Evolutionary conservation across 2,797 vertebrate species (phyloP), one percentile per base, ranked within the genome.

Genomic region (Podarcis lilfordi): DNA sequence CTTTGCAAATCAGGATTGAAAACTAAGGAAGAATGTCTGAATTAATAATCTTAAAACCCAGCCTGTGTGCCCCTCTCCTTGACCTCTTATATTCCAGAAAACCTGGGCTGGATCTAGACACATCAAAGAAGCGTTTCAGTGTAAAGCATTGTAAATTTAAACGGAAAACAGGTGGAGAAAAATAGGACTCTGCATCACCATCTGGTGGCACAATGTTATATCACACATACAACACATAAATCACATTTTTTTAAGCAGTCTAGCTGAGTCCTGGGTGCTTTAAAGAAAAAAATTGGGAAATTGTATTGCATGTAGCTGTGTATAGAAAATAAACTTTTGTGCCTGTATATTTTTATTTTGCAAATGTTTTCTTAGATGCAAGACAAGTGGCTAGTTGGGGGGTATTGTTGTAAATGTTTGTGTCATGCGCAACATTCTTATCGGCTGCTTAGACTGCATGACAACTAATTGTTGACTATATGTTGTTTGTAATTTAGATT

Each of bases 401-500:
- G 40, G 50, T 40, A 7, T 66, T 45, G 13, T 76, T 50, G 40
- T 21, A 76, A 76, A 32, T 21, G 19, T 85, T 76, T 6, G 40
- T 40, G 43, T 72, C 27, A 6, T 87, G 23, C 4, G n/a, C 72
- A 68, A 1, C 5, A 69, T 78, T 32, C 43, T 29, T 82, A 19
- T 72, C 71, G 64, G 13, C 8, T 82, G 43, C 66, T 37, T 71
- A 19, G 50, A 55, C 29, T 3, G 19, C 19, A 69, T 21, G 13
- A 25, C 21, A 68, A 66, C 37, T 6, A 76, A 25, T 50, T 8
- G 5, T 8, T 71, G 10, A 32, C 45, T n/a, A 25, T 35, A 2
- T 32, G 64, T 89, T 79, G 15, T 89, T 82, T 87, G 25, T 89
- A 89, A 79, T 72, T 80, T 91, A 97, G 96, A 93, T 97, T 91